Base-by-base conservation (phyloP, 1,140 invertebrate genomes). In the Drosophila gunungcola region DNA sequence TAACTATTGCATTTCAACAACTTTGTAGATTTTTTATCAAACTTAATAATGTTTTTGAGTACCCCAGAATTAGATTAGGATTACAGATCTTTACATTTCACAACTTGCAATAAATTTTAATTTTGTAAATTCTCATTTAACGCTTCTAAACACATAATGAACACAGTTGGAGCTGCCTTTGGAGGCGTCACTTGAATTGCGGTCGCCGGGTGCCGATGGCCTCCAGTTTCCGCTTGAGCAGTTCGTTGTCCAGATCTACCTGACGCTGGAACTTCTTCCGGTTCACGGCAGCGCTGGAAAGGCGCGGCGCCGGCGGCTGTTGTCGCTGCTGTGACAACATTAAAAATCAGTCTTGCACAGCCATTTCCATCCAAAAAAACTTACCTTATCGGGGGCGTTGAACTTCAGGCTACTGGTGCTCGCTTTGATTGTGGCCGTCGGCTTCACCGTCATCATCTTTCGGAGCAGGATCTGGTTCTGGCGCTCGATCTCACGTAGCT, bases 171-270 rank as follows among this genome's bases (percentile, higher is more conserved):
- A 65, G 61, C 48, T 36, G 32, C n/a, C 45, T 10, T 11, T 12
- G n/a, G 9, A n/a, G 52, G 13, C 34, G 16, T 86, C 72, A 88
- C 46, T 88, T 84, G 41, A 84, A 89, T 39, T 74, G 53, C 10
- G 73, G 52, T 2, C 89, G 80, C 10, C 91, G 68, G 2, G 73
- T 46, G 34, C 88, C 73, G 39, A 92, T 92, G 4, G 85, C 83
- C 48, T 92, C 90, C 48, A 92, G 65, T 53, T 92, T 91, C 27
- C 90, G 75, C 52, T 90, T 91, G 0, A 92, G 73, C 36, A 91
- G 45, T 72, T 90, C 88, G 54, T 92, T 92, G 52, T 92, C 91
- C 56, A 88, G 12, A 55, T 92, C 90, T n/a, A 92, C 91, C 72
- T 92, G 90, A 0, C 84, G 68, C 48, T 92, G 91, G 54, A 79